Percentiles rank a stretch among this genome's conserved stretches.
Evolutionary conservation across 1,140 invertebrate genomes (phyloP).

Genomic region (Colletes gigas): DNA sequence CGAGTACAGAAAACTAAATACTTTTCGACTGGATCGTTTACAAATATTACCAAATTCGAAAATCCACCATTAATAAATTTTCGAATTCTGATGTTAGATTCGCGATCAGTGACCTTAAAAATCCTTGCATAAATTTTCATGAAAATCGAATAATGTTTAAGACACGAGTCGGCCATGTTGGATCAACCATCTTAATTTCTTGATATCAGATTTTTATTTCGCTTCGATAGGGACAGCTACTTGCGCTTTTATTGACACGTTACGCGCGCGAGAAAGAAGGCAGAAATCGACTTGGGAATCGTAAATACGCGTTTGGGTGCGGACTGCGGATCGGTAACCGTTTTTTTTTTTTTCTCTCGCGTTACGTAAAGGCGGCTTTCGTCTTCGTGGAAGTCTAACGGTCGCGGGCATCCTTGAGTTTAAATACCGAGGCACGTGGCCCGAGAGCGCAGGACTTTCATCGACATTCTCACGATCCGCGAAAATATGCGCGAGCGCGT

Average conservation of each 20-base stretch:
- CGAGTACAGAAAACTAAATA: too few species aligned
- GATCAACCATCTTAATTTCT: too few species aligned
- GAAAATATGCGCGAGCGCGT: constrained; percentile 34
- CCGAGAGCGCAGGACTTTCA: constrained; percentile 28
- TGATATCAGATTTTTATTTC: too few species aligned
- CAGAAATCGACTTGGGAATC: constrained; percentile 33
- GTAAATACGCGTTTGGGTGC: constrained; percentile 22
- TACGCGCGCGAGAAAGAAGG: background rate
- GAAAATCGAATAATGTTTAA: too few species aligned
- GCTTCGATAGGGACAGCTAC: background rate
- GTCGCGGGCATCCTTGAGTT: constrained; percentile 68
- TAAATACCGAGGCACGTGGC: constrained; percentile 67
- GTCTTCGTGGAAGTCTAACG: constrained; percentile 55
- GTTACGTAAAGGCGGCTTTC: constrained; percentile 57
- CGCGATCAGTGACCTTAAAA: too few species aligned
- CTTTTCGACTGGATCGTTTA: too few species aligned
- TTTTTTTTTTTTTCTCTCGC: constrained; percentile 3
- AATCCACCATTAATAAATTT: too few species aligned
- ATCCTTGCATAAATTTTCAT: too few species aligned
- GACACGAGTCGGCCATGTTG: too few species aligned
- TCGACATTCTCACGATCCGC: constrained; percentile 37
- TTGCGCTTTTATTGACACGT: background rate
- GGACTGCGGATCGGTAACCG: constrained; percentile 10
- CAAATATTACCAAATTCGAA: too few species aligned
- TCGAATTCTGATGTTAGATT: too few species aligned